Conservation (phyloP, 2,113 vertebrate species). For the Colaptes auratus region DNA sequence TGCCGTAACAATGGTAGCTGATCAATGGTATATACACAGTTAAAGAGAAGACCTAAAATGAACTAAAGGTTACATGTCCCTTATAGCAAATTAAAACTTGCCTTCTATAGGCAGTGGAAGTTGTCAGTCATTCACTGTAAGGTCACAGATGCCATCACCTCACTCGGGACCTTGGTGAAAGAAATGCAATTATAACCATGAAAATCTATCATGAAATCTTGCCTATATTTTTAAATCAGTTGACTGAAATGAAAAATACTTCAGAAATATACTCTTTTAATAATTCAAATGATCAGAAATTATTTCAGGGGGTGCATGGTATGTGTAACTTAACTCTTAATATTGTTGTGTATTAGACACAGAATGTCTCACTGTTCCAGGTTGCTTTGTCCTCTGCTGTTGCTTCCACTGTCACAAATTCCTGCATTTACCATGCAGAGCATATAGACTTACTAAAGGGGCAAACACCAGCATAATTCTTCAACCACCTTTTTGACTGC, state of each 20-base stretch:
- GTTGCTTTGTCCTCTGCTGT: not conserved
- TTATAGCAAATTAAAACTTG: conserved; percentile 1
- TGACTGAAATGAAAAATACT: not conserved
- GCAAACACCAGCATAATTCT: not conserved
- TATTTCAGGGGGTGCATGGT: not conserved
- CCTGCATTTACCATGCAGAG: not conserved
- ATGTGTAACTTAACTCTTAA: not conserved
- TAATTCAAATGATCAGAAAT: not conserved
- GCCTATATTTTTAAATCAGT: not conserved
- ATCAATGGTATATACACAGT: not conserved
- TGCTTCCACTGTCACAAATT: not conserved
- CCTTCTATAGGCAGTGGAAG: not conserved
- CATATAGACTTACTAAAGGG: not conserved
- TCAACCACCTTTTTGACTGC: conserved; percentile 27
- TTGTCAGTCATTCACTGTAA: not conserved
- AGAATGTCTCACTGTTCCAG: not conserved
- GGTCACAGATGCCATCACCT: not conserved
- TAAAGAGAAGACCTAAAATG: not conserved
- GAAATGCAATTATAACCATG: not conserved
- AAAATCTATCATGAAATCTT: not conserved
- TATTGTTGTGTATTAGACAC: not conserved
- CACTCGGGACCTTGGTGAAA: not conserved
- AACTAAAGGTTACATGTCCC: not conserved
- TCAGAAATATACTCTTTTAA: not conserved
- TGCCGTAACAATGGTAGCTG: not conserved